These are phyloP conservation scores for Crocidura indochinensis DNA, from an alignment of 2,797 vertebrate species.

Conservation along the genomic window DNA sequence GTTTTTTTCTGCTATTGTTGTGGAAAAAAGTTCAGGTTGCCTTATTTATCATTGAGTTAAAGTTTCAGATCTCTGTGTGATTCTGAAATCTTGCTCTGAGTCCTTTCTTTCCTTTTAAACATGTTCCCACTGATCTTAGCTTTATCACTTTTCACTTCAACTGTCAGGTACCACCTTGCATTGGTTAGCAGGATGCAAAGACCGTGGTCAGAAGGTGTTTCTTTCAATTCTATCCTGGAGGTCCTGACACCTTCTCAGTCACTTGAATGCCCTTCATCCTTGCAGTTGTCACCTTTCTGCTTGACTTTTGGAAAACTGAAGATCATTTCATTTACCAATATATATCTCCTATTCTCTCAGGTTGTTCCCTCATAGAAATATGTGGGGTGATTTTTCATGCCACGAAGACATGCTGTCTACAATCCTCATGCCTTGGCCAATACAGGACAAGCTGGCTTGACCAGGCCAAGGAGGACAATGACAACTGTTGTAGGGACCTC, in stretches of 20 bases:
- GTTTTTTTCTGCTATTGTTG: constrained; percentile 67
- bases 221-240: constrained; percentile 64
- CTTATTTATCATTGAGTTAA: constrained; percentile 69
- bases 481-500: constrained; percentile 92
- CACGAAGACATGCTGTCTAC: constrained; percentile 89
- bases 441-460: constrained; percentile 92
- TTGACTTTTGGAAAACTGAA: not conserved
- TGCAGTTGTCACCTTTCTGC: constrained; percentile 17
- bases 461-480: constrained; percentile 94
- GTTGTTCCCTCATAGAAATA: constrained; percentile 91
- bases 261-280: constrained; percentile 25
- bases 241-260: constrained; percentile 1
- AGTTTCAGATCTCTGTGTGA: constrained; percentile 74
- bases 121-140: constrained; percentile 74
- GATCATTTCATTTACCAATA: not conserved
- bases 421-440: constrained; percentile 88
- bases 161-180: constrained; percentile 70
- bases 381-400: constrained; percentile 93
- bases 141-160: constrained; percentile 73
- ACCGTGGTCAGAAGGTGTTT: constrained; percentile 40
- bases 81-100: constrained; percentile 66
- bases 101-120: constrained; percentile 73
- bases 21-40: constrained; percentile 75
- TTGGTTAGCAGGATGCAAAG: constrained; percentile 64
- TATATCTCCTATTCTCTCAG: constrained; percentile 87